Conservation (phyloP, 2,113 vertebrate species). For the Menidia beryllina region DNA sequence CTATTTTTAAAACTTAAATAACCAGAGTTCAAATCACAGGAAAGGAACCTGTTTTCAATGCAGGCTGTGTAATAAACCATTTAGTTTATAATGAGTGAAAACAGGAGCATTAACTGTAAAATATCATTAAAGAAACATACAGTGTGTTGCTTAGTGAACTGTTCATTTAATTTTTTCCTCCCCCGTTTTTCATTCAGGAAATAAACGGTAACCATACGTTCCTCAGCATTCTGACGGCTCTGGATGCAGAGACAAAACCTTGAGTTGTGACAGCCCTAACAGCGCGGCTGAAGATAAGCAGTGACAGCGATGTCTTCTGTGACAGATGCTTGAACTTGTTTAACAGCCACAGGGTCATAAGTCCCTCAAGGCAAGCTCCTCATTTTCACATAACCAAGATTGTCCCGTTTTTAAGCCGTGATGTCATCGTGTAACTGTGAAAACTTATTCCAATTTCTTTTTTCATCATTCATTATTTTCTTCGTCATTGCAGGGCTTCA, state of each 20-base stretch:
- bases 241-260: background rate
- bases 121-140: no score
- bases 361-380: background rate
- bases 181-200: constrained; percentile 12
- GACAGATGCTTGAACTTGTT: constrained; percentile 1
- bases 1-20: no score
- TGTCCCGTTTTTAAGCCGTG: background rate
- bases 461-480: no score
- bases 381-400: background rate
- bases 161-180: background rate
- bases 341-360: background rate
- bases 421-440: background rate
- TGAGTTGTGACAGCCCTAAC: constrained; percentile 21
- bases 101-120: no score
- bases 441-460: no score
- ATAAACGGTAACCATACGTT: background rate
- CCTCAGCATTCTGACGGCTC: constrained; percentile 12
- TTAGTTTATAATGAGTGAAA: no score
- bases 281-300: background rate
- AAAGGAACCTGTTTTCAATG: no score
- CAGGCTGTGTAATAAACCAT: no score
- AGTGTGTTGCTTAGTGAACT: no score
- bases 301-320: constrained; percentile 14
- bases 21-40: no score
- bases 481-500: no score